Evolutionary conservation across 2,888 invertebrate species (phyloP), one percentile per base, ranked within the genome.

Genomic region (Oxycera nigricornis): DNA sequence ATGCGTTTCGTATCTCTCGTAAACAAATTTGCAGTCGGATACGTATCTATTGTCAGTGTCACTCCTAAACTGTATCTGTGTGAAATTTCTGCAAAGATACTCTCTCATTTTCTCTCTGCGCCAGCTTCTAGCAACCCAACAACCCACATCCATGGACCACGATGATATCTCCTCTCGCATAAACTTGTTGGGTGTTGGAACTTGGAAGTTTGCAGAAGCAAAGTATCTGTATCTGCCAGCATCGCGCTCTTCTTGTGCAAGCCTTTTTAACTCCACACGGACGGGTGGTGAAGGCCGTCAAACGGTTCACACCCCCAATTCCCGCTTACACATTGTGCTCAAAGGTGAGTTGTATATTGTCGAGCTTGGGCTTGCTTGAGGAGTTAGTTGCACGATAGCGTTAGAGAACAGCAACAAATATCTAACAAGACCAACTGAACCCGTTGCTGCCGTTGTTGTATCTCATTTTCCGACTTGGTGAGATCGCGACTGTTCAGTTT

Each of bases 241-340:
- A 59, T 59, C 59, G 28, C n/a, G n/a, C n/a, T 59, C 59, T 14
- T 59, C 59, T 59, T 30, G 24, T 17, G 59, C 28, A 59, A 59
- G 30, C 26, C 30, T 24, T 65, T 17, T 61, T 61, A 61, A 61
- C 61, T 31, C 61, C 59, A n/a, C 3, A 11, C 24, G 22, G 65
- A 39, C 65, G 41, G 39, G 65, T 20, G 2, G 65, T 65, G 65
- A 65, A 65, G 65, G 65, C 41, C 65, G 65, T 22, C 35, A 65
- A 65, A 65, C 65, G 65, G 65, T 65, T 65, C 65, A 65, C 65
- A 41, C 65, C 65, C 65, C 39, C 65, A 65, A 65, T 65, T 65
- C 65, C 1, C 65, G 41, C 41, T 65, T 30, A 24, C 20, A 55
- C n/a, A 30, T 30, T 28, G 30, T 59, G 59, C 59, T 61, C 28